Conservation (phyloP, 2,888 invertebrate genomes). For the Caenorhabditis doughertyi region DNA sequence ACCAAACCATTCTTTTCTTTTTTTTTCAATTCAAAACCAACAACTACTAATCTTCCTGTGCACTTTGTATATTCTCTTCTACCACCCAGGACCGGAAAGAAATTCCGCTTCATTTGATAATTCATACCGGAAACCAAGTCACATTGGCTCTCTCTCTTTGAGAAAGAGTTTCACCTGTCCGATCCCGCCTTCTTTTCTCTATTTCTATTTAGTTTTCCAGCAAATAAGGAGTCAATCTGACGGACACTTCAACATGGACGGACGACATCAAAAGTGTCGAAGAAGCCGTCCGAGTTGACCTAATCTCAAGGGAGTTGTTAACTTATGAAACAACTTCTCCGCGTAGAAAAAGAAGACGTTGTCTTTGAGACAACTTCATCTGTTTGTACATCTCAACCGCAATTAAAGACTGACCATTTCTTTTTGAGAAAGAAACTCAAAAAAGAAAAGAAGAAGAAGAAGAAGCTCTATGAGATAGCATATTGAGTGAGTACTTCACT, state of each 20-base stretch:
- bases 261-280: constrained; percentile 41
- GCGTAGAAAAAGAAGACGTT: constrained; percentile 11
- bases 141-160: constrained; percentile 26
- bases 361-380: constrained; percentile 51
- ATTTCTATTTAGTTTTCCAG: constrained; percentile 5
- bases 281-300: constrained; percentile 37
- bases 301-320: constrained; percentile 60
- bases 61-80: constrained; percentile 27
- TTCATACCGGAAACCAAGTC: constrained; percentile 54
- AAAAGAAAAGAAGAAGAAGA: background rate
- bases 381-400: constrained; percentile 54
- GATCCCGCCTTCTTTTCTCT: constrained; percentile 14
- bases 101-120: constrained; percentile 55
- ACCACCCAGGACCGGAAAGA: constrained; percentile 47
- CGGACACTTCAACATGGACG: background rate
- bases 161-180: constrained; percentile 44
- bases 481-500: background rate
- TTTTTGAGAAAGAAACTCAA: background rate
- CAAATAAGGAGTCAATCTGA: constrained; percentile 41
- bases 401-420: constrained; percentile 37
- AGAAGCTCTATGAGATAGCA: background rate
- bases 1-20: background rate
- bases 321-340: constrained; percentile 63
- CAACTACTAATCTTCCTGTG: constrained; percentile 50
- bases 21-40: constrained; percentile 2